phyloP scores from a whole-genome alignment of 2,797 vertebrate species.

The Lagorchestes hirsutus region DNA sequence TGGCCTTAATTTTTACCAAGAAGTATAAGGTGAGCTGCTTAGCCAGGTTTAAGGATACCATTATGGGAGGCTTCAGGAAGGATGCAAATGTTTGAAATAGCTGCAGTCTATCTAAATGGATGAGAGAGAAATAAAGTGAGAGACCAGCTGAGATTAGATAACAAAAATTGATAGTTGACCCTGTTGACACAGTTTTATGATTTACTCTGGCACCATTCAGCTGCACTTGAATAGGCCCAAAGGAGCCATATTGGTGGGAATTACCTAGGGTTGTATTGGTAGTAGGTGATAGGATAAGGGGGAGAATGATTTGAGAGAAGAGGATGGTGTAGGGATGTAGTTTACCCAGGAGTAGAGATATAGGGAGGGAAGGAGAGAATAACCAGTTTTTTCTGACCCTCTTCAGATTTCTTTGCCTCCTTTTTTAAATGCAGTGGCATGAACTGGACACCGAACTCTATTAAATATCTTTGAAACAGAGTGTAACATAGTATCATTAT shows the following conservation, averaged over 20 bases:
- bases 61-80: background rate
- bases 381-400: background rate
- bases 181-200: background rate
- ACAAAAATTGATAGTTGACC: background rate
- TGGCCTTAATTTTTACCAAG: background rate
- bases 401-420: background rate
- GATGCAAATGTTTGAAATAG: background rate
- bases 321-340: background rate
- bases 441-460: background rate
- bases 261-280: background rate
- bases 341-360: background rate
- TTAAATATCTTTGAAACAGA: background rate
- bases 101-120: background rate
- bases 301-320: background rate
- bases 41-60: background rate
- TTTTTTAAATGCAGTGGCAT: background rate
- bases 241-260: background rate
- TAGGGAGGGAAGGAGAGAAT: background rate
- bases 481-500: background rate
- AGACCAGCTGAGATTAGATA: background rate
- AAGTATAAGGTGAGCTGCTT: background rate
- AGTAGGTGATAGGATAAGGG: background rate
- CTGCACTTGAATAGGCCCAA: background rate
- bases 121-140: background rate
- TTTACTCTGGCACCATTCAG: background rate